Evolutionary conservation across 2,797 vertebrate species (phyloP).

Genomic region (Lacerta viridis): DNA sequence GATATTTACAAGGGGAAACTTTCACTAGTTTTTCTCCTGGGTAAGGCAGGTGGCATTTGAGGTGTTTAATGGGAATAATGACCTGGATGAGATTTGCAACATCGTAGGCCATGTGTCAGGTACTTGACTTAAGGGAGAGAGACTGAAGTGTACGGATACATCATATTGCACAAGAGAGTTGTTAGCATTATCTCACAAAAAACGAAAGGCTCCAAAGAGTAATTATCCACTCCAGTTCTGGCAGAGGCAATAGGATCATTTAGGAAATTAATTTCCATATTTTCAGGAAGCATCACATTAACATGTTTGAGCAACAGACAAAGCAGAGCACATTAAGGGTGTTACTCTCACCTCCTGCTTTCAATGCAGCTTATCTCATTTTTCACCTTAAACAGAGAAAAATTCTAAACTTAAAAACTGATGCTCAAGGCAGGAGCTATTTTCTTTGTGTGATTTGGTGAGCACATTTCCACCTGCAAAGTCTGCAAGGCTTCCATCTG

Average conservation of each 20-base stretch:
- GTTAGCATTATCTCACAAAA: conserved; percentile 46
- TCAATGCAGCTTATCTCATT: not conserved
- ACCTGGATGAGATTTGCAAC: conserved; percentile 42
- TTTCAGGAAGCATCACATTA: conserved; percentile 54
- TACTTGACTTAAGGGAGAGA: conserved; percentile 36
- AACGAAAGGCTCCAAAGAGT: conserved; percentile 12
- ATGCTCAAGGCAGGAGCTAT: not conserved
- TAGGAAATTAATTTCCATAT: conserved; percentile 55
- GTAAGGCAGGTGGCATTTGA: conserved; percentile 25
- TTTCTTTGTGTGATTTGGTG: not conserved
- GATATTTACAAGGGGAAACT: conserved; percentile 28
- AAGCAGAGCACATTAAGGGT: conserved; percentile 26
- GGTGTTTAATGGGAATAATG: conserved; percentile 29
- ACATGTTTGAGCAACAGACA: conserved; percentile 38
- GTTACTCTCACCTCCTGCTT: not conserved
- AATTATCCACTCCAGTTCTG: conserved; percentile 43
- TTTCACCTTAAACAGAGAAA: not conserved
- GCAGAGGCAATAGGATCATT: conserved; percentile 38
- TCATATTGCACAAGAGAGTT: conserved; percentile 20
- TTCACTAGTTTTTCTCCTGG: not conserved
- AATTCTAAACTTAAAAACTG: not conserved
- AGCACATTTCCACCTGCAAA: not conserved
- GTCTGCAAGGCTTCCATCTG: not conserved
- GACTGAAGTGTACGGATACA: conserved; percentile 27
- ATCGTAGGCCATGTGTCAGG: conserved; percentile 15